Evolutionary conservation across 2,888 invertebrate genomes (phyloP).

Genomic region (Limnephilus auricula): DNA sequence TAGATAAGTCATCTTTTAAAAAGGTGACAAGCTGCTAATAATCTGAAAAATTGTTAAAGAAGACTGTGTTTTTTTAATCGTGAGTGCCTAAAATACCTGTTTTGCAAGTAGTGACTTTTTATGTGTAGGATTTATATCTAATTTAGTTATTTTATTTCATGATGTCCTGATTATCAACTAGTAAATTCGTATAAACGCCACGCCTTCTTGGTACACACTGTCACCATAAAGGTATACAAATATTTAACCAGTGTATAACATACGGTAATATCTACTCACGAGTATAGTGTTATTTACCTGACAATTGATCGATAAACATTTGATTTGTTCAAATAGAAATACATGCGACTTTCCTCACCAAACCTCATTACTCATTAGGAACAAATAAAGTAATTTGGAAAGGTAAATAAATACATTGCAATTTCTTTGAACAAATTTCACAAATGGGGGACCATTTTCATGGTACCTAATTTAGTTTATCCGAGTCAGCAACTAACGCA

Average conservation of each 20-base stretch:
- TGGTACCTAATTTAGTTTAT: background rate
- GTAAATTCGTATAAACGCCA: too few species aligned
- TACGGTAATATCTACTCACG: background rate
- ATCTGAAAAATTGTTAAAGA: too few species aligned
- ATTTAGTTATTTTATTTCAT: too few species aligned
- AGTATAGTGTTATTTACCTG: background rate
- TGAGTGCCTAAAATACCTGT: too few species aligned
- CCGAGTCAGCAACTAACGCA: background rate
- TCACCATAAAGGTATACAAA: background rate
- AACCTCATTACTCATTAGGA: background rate
- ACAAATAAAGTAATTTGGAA: background rate
- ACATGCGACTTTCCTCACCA: background rate
- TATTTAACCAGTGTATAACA: background rate
- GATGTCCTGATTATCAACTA: too few species aligned
- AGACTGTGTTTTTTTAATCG: too few species aligned
- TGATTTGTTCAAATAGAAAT: background rate
- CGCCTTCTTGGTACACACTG: too few species aligned
- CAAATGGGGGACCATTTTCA: background rate
- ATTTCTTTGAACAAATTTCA: background rate
- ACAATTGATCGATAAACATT: background rate
- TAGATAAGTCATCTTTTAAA: too few species aligned
- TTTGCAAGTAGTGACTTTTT: too few species aligned
- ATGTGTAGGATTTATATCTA: too few species aligned
- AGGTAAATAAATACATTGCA: background rate
- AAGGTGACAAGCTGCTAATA: too few species aligned